Conservation (phyloP, 2,797 vertebrate genomes). For the Chelidonichthys spinosus region DNA sequence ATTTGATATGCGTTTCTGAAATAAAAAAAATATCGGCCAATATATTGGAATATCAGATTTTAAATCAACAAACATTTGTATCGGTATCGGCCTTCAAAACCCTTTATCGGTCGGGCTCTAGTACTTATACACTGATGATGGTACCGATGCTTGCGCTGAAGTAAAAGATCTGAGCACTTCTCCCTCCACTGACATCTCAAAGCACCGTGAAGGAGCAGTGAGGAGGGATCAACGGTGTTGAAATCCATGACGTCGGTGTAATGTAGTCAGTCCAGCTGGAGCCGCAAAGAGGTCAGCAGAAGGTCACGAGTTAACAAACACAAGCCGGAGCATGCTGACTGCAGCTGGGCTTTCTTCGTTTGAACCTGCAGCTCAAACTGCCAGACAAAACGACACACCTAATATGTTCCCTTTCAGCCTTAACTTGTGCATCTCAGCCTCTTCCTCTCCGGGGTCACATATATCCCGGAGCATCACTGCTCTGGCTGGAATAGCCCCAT, state of each 20-base stretch:
- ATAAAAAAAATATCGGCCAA: too few species aligned
- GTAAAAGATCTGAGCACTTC: background rate
- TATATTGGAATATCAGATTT: too few species aligned
- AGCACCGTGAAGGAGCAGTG: background rate
- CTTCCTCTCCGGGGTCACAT: conserved; percentile 64
- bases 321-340: conserved; percentile 10
- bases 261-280: conserved; percentile 40
- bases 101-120: too few species aligned
- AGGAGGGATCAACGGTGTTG: background rate
- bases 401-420: conserved; percentile 27
- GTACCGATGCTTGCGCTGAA: background rate
- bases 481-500: conserved; percentile 38
- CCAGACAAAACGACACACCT: conserved; percentile 60
- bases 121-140: background rate
- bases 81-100: too few species aligned
- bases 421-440: conserved; percentile 12
- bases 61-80: too few species aligned
- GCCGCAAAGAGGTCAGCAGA: conserved; percentile 27
- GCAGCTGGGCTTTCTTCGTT: conserved; percentile 47
- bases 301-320: conserved; percentile 16
- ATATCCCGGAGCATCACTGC: conserved; percentile 48
- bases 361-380: conserved; percentile 34
- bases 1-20: too few species aligned
- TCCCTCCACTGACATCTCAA: background rate
- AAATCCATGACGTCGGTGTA: conserved; percentile 27